phyloP scores from a whole-genome alignment of 1,140 invertebrate genomes.

The Zaprionus taronus region DNA sequence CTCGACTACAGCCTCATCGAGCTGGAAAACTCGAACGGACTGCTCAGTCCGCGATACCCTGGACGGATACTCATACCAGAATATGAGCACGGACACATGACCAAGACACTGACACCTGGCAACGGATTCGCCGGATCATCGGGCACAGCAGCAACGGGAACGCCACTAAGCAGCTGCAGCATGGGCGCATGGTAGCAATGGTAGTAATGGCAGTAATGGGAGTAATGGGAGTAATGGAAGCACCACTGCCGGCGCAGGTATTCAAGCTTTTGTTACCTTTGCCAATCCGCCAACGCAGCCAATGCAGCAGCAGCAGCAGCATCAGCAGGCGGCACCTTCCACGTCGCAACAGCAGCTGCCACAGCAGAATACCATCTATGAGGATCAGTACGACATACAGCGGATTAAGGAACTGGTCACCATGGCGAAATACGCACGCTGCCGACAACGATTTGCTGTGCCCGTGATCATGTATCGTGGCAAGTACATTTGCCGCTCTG shows the following conservation, averaged over 20 bases:
- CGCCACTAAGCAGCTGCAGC: constrained; percentile 59
- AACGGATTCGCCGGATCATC: constrained; percentile 57
- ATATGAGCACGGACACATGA: constrained; percentile 85
- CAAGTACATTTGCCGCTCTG: constrained; percentile 90
- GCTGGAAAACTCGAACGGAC: constrained; percentile 89
- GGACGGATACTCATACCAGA: constrained; percentile 90
- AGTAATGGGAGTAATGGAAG: constrained; percentile 8
- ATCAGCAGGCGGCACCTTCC: constrained; percentile 30
- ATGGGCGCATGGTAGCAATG: constrained; percentile 51
- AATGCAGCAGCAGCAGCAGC: constrained; percentile 39
- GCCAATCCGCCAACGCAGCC: constrained; percentile 52
- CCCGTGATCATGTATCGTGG: constrained; percentile 92
- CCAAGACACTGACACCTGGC: constrained; percentile 67
- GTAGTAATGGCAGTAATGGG: constrained; percentile 25
- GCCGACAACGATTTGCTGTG: constrained; percentile 91
- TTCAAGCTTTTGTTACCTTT: constrained; percentile 77
- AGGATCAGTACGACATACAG: constrained; percentile 87
- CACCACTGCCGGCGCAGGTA: constrained; percentile 47
- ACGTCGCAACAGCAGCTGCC: constrained; percentile 25
- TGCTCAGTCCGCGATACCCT: constrained; percentile 91
- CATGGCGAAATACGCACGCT: constrained; percentile 87
- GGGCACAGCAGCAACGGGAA: constrained; percentile 60
- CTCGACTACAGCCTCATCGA: constrained; percentile 88
- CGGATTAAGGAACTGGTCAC: constrained; percentile 88
- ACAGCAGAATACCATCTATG: constrained; percentile 87